These are phyloP conservation scores for Caenorhabditis auriculariae DNA, from an alignment of 2,888 invertebrate genomes.

Conservation along the genomic window DNA sequence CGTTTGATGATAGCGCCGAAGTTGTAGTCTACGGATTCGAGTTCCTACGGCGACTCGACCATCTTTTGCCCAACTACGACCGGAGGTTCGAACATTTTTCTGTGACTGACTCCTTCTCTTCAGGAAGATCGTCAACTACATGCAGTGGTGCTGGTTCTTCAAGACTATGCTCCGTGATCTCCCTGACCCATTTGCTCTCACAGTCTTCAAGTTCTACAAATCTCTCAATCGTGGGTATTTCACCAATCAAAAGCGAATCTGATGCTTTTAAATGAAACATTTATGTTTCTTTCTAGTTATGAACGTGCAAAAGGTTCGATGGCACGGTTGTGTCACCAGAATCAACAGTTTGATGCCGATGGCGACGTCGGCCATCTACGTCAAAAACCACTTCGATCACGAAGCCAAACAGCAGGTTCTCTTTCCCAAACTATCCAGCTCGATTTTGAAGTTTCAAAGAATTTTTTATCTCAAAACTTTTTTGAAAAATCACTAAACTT, in stretches of 20 bases:
- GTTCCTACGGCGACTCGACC: constrained; percentile 63
- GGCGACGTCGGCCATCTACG: constrained; percentile 89
- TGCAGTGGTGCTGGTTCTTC: constrained; percentile 64
- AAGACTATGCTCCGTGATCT: constrained; percentile 61
- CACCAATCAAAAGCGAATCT: not conserved
- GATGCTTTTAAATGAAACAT: not conserved
- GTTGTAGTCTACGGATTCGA: constrained; percentile 65
- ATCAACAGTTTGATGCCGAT: constrained; percentile 75
- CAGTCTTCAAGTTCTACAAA: constrained; percentile 63
- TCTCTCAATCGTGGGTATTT: constrained; percentile 53
- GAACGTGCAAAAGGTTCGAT: constrained; percentile 69
- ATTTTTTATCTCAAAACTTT: not conserved
- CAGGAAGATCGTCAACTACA: constrained; percentile 59
- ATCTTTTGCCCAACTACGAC: constrained; percentile 51
- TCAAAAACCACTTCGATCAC: constrained; percentile 83
- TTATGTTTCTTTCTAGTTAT: constrained; percentile 43
- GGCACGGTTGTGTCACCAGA: constrained; percentile 87
- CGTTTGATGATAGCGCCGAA: constrained; percentile 52
- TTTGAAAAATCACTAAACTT: no score
- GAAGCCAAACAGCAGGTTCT: constrained; percentile 76
- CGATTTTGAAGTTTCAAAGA: not conserved
- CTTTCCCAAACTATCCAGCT: not conserved
- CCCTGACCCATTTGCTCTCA: constrained; percentile 62
- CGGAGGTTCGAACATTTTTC: constrained; percentile 23
- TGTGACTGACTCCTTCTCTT: constrained; percentile 5